Evolutionary conservation across 2,888 invertebrate genomes (phyloP), one percentile per base, ranked within the genome.

Genomic region (Drosophila neonasuta): DNA sequence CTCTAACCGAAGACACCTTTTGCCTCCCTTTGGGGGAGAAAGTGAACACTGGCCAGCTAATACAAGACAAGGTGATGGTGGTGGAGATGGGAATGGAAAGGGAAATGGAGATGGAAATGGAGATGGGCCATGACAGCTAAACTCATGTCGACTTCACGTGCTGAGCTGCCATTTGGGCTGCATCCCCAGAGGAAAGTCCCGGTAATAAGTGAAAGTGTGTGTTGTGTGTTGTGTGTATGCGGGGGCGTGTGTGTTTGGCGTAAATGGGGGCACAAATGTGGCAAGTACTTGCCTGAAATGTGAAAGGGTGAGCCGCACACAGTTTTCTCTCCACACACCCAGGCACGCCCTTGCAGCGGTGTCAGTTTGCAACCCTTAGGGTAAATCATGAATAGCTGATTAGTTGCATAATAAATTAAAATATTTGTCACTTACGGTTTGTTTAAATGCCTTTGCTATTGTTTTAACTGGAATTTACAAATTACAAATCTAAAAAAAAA

Each of bases 151-250:
- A 39, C 51, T 56, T 80, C 65, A 80, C 85, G 80, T 81, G 85
- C 65, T 65, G 66, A 66, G 57, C 64, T 50, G 72, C 71, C 79
- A 85, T 85, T 85, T 71, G 80, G 77, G 74, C 55, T 59, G 59
- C 62, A 60, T 79, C 72, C 85, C 81, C 48, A 34, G 80, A 69
- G 80, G 34, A 48, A 39, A 52, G 42, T 41, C 24, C 51, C 50
- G 54, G 68, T 66, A 78, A 84, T 80, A 84, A 84, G 84, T 71
- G 79, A 80, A 80, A 84, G 81, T 79, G 77, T 70, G 62, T 82
- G 67, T 15, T 17, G 51, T 42, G 34, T 59, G 42, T 24, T 24
- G 6, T 24, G 20, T 24, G 6, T 24, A 24, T 13, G 29, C 32
- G 49, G 13, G 29, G n/a, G 11, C 32, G 20, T 20, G 20, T 20